A percentile compares a stretch with the other conserved stretches of the same genome.
These are phyloP conservation scores for Machaerirhynchus nigripectus DNA, from an alignment of 2,113 vertebrate genomes.

Conservation along the genomic window DNA sequence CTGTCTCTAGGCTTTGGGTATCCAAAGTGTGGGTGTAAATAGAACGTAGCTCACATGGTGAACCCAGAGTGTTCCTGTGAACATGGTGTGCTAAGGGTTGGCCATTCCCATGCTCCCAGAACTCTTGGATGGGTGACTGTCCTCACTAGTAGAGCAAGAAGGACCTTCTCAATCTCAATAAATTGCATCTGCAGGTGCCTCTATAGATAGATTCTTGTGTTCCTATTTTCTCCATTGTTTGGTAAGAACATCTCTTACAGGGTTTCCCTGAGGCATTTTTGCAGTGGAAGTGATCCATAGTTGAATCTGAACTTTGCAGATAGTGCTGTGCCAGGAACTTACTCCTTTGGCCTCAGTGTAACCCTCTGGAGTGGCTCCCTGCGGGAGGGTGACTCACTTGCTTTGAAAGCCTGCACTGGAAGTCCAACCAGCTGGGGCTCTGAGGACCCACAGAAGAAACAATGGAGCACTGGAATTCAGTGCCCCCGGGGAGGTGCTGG, in stretches of 20 bases:
- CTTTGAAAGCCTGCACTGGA: neutral
- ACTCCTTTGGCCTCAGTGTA: neutral
- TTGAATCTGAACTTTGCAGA: neutral
- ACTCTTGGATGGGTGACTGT: neutral
- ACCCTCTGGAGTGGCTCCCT: neutral
- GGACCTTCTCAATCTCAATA: neutral
- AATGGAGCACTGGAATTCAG: neutral
- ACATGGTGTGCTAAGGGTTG: neutral
- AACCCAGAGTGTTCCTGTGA: neutral
- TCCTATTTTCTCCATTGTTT: neutral
- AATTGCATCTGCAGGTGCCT: neutral
- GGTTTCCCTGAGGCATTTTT: neutral
- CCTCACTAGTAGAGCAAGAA: neutral
- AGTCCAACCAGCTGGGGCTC: neutral
- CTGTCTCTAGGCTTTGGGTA: neutral
- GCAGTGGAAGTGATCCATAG: neutral
- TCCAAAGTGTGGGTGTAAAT: neutral
- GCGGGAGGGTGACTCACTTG: neutral
- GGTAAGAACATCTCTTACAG: neutral
- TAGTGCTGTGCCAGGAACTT: neutral
- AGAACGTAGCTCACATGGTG: neutral
- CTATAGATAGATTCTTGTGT: neutral
- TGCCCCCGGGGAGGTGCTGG: neutral
- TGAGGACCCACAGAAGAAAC: neutral
- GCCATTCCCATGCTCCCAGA: neutral